These are phyloP conservation scores for Aspidiotus rigidus DNA, from an alignment of 2,888 invertebrate genomes.

Conservation along the genomic window DNA sequence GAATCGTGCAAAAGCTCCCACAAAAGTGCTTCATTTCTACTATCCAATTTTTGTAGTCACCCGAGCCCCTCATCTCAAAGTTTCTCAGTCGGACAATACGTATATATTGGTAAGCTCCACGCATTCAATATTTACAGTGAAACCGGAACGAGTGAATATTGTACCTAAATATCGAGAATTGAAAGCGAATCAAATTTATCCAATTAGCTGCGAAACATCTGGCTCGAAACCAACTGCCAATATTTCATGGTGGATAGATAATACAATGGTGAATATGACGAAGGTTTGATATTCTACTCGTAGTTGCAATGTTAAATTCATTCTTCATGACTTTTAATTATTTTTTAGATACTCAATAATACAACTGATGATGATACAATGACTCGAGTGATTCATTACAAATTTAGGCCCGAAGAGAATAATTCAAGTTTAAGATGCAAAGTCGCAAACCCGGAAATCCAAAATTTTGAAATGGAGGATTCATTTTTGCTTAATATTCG, in stretches of 20 bases:
- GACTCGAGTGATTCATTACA: conserved; percentile 66
- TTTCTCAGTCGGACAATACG: neutral
- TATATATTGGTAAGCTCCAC: neutral
- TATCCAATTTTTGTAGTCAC: too few relatives aligned
- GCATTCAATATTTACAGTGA: conserved; percentile 54
- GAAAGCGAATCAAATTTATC: conserved; percentile 73
- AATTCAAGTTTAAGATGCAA: conserved; percentile 73
- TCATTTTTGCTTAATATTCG: conserved; percentile 73
- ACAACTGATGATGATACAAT: conserved; percentile 55
- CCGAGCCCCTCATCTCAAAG: neutral
- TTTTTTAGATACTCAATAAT: conserved; percentile 15
- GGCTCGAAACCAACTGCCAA: conserved; percentile 75
- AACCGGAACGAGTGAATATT: conserved; percentile 72
- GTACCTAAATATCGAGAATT: conserved; percentile 71
- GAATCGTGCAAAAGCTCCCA: too few relatives aligned
- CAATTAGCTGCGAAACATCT: conserved; percentile 73
- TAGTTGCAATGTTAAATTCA: neutral
- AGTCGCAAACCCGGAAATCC: conserved; percentile 72
- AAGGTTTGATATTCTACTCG: conserved; percentile 4
- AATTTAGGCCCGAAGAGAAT: conserved; percentile 78
- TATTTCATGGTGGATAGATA: conserved; percentile 80
- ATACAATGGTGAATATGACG: conserved; percentile 14
- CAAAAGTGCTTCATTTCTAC: too few relatives aligned
- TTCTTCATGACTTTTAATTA: neutral
- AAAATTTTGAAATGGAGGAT: conserved; percentile 68